phyloP scores from a whole-genome alignment of 2,888 invertebrate genomes.

The Melipona beecheii region DNA sequence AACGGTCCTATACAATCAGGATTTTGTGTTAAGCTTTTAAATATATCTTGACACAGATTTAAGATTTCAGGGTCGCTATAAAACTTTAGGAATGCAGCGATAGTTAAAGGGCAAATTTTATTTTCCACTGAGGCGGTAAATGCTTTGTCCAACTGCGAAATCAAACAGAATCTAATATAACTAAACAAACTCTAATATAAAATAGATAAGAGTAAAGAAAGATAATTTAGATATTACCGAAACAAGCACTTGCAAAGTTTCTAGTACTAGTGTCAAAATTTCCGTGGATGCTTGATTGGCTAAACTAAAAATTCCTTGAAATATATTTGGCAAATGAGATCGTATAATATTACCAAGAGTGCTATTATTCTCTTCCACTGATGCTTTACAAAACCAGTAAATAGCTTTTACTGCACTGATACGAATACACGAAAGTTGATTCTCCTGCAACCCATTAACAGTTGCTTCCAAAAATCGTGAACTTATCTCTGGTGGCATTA shows the following conservation, averaged over 20 bases:
- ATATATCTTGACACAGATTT: conserved; percentile 87
- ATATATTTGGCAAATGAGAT: conserved; percentile 78
- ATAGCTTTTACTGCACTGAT: conserved; percentile 85
- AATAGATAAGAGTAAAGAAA: neutral
- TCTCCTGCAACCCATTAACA: conserved; percentile 85
- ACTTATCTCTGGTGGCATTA: conserved; percentile 84
- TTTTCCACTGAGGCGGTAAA: conserved; percentile 87
- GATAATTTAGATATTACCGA: conserved; percentile 70
- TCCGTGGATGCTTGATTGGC: conserved; percentile 78
- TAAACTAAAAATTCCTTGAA: conserved; percentile 79
- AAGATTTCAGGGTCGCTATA: conserved; percentile 88
- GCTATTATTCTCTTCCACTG: conserved; percentile 64
- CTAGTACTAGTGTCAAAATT: conserved; percentile 79
- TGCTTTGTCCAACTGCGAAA: conserved; percentile 86
- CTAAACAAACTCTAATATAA: neutral
- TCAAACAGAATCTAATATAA: neutral
- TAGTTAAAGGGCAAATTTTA: conserved; percentile 88
- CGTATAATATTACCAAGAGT: conserved; percentile 74
- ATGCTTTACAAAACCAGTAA: conserved; percentile 84
- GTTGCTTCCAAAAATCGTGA: conserved; percentile 85
- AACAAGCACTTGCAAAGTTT: conserved; percentile 78
- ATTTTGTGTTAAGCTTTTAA: conserved; percentile 87
- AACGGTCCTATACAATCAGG: conserved; percentile 86
- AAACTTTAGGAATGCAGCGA: conserved; percentile 89
- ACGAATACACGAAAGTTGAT: conserved; percentile 85